A percentile compares a stretch with the other conserved stretches of the same genome.
phyloP scores from a whole-genome alignment of 2,888 invertebrate species.

The Troglohyphantes excavatus region DNA sequence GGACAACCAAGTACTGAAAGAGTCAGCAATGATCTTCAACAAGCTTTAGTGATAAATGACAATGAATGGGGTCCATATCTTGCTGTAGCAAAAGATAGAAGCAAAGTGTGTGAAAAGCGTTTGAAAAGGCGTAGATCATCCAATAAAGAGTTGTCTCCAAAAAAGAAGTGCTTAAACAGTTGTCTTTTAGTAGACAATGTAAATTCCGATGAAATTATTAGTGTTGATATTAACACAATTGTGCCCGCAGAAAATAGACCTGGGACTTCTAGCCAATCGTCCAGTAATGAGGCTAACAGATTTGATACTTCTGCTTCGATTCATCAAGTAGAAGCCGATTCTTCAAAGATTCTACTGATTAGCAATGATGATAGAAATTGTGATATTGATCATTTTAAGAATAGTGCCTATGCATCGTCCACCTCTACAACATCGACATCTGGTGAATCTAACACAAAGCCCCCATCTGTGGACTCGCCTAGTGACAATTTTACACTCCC shows the following conservation, averaged over 20 bases:
- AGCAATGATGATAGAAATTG: neutral
- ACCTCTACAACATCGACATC: neutral
- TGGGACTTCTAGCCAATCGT: neutral
- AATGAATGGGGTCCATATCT: neutral
- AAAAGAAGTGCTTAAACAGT: neutral
- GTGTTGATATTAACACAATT: neutral
- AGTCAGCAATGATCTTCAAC: neutral
- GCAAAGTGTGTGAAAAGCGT: neutral
- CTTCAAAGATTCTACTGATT: neutral
- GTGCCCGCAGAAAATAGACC: too few relatives aligned
- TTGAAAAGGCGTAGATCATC: neutral
- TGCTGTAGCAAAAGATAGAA: neutral
- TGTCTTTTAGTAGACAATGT: neutral
- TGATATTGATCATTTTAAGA: neutral
- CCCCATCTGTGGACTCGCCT: neutral
- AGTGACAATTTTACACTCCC: neutral
- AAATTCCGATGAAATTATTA: neutral
- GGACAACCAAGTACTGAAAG: neutral
- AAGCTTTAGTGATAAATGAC: neutral
- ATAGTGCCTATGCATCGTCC: neutral
- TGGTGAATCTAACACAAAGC: neutral
- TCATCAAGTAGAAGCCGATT: neutral
- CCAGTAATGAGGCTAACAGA: neutral
- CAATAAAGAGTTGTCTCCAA: neutral
- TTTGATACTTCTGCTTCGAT: neutral